These are phyloP conservation scores for Polypedilum vanderplanki DNA, from an alignment of 1,140 invertebrate genomes.

Conservation along the genomic window DNA sequence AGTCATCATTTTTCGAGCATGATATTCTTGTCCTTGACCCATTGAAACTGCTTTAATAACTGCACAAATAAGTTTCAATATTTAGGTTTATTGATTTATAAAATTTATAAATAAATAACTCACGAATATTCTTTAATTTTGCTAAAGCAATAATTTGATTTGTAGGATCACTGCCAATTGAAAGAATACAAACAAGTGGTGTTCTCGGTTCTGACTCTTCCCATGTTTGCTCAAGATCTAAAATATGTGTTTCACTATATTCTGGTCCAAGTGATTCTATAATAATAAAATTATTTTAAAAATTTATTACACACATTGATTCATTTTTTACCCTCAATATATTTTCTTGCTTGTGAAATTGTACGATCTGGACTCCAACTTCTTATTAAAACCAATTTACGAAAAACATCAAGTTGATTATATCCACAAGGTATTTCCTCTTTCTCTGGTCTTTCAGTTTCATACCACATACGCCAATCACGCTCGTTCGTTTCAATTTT, in stretches of 20 bases:
- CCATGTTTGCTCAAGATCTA: slow-evolving; percentile 87
- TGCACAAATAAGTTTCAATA: slow-evolving; percentile 41
- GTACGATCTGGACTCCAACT: slow-evolving; percentile 95
- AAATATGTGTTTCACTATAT: slow-evolving; percentile 85
- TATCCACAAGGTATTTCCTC: slow-evolving; percentile 88
- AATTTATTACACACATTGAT: not conserved
- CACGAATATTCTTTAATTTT: slow-evolving; percentile 79
- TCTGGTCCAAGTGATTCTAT: slow-evolving; percentile 78
- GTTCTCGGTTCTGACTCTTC: slow-evolving; percentile 78
- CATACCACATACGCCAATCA: slow-evolving; percentile 91
- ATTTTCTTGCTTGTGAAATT: slow-evolving; percentile 85
- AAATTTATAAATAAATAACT: slow-evolving; percentile 37
- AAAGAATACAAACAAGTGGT: slow-evolving; percentile 87
- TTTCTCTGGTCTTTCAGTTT: slow-evolving; percentile 88
- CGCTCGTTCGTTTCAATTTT: slow-evolving; percentile 77
- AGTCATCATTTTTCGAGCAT: slow-evolving; percentile 79
- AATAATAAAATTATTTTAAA: slow-evolving; percentile 26
- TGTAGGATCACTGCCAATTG: slow-evolving; percentile 93
- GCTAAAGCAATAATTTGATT: slow-evolving; percentile 83
- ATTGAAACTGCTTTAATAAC: slow-evolving; percentile 81
- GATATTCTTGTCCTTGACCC: slow-evolving; percentile 95
- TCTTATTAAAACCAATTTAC: slow-evolving; percentile 81
- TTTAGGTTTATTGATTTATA: not conserved
- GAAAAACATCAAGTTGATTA: slow-evolving; percentile 82
- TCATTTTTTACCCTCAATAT: slow-evolving; percentile 61